Base-by-base conservation (phyloP, 2,113 vertebrate species). In the Rhineura floridana region DNA sequence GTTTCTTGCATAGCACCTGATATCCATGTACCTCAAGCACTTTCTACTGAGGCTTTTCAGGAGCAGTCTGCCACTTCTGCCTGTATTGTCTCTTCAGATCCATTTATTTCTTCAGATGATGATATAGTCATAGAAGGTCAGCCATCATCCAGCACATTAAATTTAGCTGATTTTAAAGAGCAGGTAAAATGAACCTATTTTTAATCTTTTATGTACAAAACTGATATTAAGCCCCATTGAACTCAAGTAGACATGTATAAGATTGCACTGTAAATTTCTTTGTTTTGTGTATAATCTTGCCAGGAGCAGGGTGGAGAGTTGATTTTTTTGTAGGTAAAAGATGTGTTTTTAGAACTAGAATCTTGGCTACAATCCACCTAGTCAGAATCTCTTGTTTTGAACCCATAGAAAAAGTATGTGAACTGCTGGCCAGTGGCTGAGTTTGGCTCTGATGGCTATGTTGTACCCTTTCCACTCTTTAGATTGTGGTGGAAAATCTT, bases 1-100 rank as follows among this genome's bases (percentile, higher is more conserved):
- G 0, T 90, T 91, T 83, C 87, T 70, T 70, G 12, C 39, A 72
- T 72, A 97, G 96, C 96, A 4, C 91, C 95, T 86, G 96, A 95
- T 93, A 94, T 96, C 84, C 93, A 59, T 33, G 72, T 93, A 39
- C n/a, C 95, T 50, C 86, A 91, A 84, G 52, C 48, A 10, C 79
- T 86, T 59, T 88, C 95, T 94, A 12, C 94, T 73, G 96, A 96
- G 17, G 76, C 93, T 89, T 55, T 93, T 1, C 84, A 94, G 92
- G 95, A 96, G 52, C 70, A 13, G 15, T 59, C 93, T 0, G 46
- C 94, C 5, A 46, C 89, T 59, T 59, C 70, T 42, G 33, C 44
- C 46, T 89, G 72, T 90, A 80, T 91, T 83, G 84, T 91, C 83
- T 73, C 94, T 89, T 86, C 95, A 8, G 95, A 96, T 33, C 78